Conservation (phyloP, 2,113 vertebrate species). For the Amblyopsis rosae region DNA sequence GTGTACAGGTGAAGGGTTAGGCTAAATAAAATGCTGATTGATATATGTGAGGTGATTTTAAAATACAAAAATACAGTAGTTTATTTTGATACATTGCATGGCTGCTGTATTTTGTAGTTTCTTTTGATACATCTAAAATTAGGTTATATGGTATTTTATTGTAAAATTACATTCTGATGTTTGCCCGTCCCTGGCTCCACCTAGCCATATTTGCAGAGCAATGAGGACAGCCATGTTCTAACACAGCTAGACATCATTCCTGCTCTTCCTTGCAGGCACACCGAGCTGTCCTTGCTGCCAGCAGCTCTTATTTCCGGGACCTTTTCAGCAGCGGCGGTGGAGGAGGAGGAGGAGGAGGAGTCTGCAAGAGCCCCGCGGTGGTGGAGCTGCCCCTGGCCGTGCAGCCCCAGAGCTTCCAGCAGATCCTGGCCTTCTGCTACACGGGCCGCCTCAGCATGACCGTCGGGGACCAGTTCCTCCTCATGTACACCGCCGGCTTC, state of each 20-base stretch:
- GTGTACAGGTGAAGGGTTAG: no score
- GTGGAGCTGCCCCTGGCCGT: conserved; percentile 92
- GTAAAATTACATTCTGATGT: no score
- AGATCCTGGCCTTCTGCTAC: conserved; percentile 97
- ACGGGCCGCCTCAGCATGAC: conserved; percentile 97
- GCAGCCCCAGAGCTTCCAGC: conserved; percentile 96
- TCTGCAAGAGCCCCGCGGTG: conserved; percentile 80
- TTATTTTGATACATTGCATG: no score
- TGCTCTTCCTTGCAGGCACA: conserved; percentile 75
- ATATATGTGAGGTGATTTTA: no score
- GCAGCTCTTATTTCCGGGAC: conserved; percentile 98
- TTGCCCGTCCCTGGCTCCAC: no score
- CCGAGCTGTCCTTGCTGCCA: conserved; percentile 93
- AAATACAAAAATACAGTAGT: no score
- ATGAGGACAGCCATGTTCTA: no score
- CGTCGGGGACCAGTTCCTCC: conserved; percentile 94
- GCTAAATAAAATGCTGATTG: no score
- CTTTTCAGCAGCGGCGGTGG: conserved; percentile 89
- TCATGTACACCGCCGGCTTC: conserved; percentile 97
- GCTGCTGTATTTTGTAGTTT: no score
- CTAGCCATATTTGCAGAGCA: no score
- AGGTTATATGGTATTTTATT: no score
- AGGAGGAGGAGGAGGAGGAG: conserved; percentile 79
- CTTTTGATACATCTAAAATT: no score
- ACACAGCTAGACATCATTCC: neutral